Conservation (phyloP, 1,140 invertebrate genomes). For the Proales similis region DNA sequence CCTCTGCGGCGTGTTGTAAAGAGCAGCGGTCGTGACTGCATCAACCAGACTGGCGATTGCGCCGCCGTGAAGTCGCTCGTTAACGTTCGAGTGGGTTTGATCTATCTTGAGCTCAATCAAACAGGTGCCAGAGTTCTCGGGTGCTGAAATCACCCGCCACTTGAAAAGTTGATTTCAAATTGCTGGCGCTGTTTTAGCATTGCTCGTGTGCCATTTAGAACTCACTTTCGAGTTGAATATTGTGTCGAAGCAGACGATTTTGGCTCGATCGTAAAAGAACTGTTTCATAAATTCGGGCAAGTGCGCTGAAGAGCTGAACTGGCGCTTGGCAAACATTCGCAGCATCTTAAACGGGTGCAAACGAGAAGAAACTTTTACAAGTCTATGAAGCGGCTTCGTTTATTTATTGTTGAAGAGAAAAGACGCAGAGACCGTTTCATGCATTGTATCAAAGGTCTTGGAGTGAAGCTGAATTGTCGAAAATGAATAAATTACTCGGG, state of each 20-base stretch:
- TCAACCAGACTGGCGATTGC: constrained; percentile 18
- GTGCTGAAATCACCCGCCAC: constrained; percentile 20
- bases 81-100: constrained; percentile 3
- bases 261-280: constrained; percentile 11
- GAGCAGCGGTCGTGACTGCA: constrained; percentile 2
- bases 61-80: constrained; percentile 24
- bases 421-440: no score
- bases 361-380: no score
- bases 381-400: no score
- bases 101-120: constrained; percentile 30
- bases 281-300: constrained; percentile 15
- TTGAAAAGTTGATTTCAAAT: neutral
- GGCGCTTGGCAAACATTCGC: no score
- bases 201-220: neutral
- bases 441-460: no score
- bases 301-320: neutral
- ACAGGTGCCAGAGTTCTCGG: constrained; percentile 15
- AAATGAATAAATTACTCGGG: no score
- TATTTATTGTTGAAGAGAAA: no score
- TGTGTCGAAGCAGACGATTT: constrained; percentile 4
- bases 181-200: neutral
- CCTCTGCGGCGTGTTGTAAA: constrained; percentile 12
- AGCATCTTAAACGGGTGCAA: no score
- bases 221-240: constrained; percentile 14
- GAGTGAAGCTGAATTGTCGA: no score